Conservation (phyloP, 1,140 invertebrate species). For the Dreissena rostriformis region DNA sequence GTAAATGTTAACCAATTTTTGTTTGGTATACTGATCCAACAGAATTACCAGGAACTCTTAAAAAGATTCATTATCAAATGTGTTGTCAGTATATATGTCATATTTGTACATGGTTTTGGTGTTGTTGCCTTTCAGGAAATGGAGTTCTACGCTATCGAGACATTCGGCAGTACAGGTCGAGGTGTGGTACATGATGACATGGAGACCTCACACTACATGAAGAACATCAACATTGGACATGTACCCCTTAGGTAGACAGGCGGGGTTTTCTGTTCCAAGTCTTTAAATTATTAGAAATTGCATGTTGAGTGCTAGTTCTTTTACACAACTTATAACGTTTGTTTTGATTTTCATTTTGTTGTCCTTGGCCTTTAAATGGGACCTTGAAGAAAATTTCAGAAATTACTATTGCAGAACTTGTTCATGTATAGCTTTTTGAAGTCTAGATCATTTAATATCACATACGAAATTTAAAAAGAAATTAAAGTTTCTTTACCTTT, state of each 20-base stretch:
- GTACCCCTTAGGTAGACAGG: slow-evolving; percentile 87
- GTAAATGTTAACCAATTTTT: too few relatives aligned
- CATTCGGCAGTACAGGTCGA: slow-evolving; percentile 98
- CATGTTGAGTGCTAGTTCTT: not conserved
- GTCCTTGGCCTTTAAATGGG: not conserved
- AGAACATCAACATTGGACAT: slow-evolving; percentile 97
- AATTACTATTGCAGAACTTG: too few relatives aligned
- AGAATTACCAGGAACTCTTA: too few relatives aligned
- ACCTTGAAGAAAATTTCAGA: too few relatives aligned
- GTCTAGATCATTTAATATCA: too few relatives aligned
- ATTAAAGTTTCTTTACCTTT: too few relatives aligned
- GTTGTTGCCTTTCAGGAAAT: slow-evolving; percentile 93
- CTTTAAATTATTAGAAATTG: slow-evolving; percentile 16
- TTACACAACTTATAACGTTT: not conserved
- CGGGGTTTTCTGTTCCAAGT: too few relatives aligned
- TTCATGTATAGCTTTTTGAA: too few relatives aligned
- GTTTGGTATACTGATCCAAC: too few relatives aligned
- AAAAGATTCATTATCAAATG: too few relatives aligned
- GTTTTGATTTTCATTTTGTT: not conserved
- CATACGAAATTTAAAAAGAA: too few relatives aligned
- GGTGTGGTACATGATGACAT: slow-evolving; percentile 99
- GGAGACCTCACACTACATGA: slow-evolving; percentile 99
- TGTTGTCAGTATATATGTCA: too few relatives aligned
- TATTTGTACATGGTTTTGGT: not conserved
- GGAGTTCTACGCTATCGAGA: slow-evolving; percentile 99